A percentile compares a stretch with the other conserved stretches of the same genome.
Conservation (phyloP, 2,888 invertebrate genomes). For the Xestia xanthographa region DNA sequence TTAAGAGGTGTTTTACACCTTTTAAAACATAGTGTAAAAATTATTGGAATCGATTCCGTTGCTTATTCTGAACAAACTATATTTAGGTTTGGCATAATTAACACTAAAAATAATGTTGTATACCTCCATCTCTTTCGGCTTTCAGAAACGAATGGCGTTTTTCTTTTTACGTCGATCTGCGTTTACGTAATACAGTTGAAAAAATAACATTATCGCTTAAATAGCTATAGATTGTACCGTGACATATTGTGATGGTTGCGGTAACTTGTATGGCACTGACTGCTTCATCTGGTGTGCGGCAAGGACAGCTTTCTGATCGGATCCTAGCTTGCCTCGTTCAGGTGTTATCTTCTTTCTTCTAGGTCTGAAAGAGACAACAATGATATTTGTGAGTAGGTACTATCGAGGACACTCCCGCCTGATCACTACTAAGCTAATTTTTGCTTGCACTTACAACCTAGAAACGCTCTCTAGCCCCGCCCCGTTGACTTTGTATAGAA, state of each 20-base stretch:
- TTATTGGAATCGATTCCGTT: too few relatives aligned
- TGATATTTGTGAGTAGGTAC: not conserved
- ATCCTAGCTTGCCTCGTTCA: conserved; percentile 78
- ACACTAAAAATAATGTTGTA: too few relatives aligned
- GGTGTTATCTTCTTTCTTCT: conserved; percentile 80
- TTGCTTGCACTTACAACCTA: too few relatives aligned
- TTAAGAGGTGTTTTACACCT: too few relatives aligned
- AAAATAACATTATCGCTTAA: conserved; percentile 52
- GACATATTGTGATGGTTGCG: conserved; percentile 37
- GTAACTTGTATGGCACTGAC: conserved; percentile 55
- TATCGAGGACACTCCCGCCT: too few relatives aligned
- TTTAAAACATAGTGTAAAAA: too few relatives aligned
- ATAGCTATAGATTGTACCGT: conserved; percentile 50
- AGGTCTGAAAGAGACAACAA: conserved; percentile 71
- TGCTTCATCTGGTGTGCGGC: conserved; percentile 33
- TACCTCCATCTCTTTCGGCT: not conserved
- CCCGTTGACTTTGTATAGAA: too few relatives aligned
- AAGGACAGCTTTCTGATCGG: conserved; percentile 40
- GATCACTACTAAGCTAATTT: too few relatives aligned
- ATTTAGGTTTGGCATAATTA: too few relatives aligned
- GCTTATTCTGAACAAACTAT: too few relatives aligned
- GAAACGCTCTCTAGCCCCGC: too few relatives aligned
- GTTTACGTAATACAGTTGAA: conserved; percentile 32
- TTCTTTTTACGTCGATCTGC: conserved; percentile 2
- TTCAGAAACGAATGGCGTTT: not conserved